A percentile compares a stretch with the other conserved stretches of the same genome.
Evolutionary conservation across 1,140 invertebrate genomes (phyloP).

Genomic region (Cotesia vestalis): DNA sequence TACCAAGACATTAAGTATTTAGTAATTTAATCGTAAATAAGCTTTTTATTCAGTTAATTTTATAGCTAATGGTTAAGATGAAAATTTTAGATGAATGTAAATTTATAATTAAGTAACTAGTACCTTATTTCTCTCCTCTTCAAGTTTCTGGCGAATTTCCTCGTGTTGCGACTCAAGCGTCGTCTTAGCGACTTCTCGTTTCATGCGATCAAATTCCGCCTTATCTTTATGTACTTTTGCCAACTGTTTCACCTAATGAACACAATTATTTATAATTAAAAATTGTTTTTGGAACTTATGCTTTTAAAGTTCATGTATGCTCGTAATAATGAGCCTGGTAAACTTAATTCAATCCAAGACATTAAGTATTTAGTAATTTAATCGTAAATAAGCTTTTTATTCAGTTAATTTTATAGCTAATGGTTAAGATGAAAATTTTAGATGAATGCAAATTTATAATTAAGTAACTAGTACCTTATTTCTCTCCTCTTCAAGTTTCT

Average conservation of each 20-base stretch:
- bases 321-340: background rate
- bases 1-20: too few species aligned
- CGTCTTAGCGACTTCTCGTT: constrained; percentile 76
- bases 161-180: constrained; percentile 82
- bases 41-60: too few species aligned
- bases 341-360: too few species aligned
- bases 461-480: constrained; percentile 68
- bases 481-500: constrained; percentile 75
- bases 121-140: constrained; percentile 78
- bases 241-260: constrained; percentile 72
- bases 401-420: too few species aligned
- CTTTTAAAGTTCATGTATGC: background rate
- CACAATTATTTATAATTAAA: background rate
- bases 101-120: background rate
- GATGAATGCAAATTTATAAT: too few species aligned
- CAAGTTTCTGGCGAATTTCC: constrained; percentile 74
- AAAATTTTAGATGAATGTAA: too few species aligned
- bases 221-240: constrained; percentile 85
- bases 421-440: too few species aligned
- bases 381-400: too few species aligned
- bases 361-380: too few species aligned
- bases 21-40: too few species aligned
- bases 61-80: too few species aligned
- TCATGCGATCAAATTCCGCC: constrained; percentile 84
- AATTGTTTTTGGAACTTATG: background rate